Base-by-base conservation (phyloP, 2,888 invertebrate species). In the Asteroscopus sphinx region DNA sequence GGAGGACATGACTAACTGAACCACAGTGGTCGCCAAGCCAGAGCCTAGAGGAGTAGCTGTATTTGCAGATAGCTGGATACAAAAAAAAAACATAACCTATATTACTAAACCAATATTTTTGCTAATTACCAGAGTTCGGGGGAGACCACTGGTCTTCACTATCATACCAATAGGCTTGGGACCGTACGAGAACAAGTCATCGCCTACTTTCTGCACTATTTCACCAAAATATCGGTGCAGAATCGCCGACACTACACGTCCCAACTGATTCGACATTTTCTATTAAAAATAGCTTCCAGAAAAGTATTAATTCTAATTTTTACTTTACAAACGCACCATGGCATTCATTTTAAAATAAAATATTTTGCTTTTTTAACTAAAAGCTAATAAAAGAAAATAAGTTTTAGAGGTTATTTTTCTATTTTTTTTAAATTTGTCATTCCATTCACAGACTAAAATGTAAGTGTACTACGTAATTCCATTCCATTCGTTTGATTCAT, bases 171-270 rank as follows among this genome's bases (percentile, higher is more conserved):
- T 88, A 4, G 97, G 95, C 82, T 96, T 96, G n/a, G 95, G 88
- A 11, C 97, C 97, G 83, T 96, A 96, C 59, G 95, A 95, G 79
- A 96, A 96, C 47, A 98, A 91, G 85, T 96, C 96, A 63, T 95
- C 94, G 0, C 96, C 97, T 5, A 98, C 96, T 82, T 95, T 93
- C 81, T 97, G 96, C 0, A 97, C 96, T 54, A 96, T 95, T 75
- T 96, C 95, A 13, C 98, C 98, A 87, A 97, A 98, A 87, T 97
- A 96, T 87, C 98, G 97, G 48, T 94, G 92, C 48, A 98, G 90
- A 75, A 98, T 95, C 55, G 96, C 95, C 0, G 96, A 96, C 72
- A 97, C 96, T 40, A 97, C 94, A 79, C 96, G 96, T 4, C 96
- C 96, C 64, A 96, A 95, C 79, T 96, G 96, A 59, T 95, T 91